Base-by-base conservation (phyloP, 2,888 invertebrate genomes). In the Tetranychus piercei region DNA sequence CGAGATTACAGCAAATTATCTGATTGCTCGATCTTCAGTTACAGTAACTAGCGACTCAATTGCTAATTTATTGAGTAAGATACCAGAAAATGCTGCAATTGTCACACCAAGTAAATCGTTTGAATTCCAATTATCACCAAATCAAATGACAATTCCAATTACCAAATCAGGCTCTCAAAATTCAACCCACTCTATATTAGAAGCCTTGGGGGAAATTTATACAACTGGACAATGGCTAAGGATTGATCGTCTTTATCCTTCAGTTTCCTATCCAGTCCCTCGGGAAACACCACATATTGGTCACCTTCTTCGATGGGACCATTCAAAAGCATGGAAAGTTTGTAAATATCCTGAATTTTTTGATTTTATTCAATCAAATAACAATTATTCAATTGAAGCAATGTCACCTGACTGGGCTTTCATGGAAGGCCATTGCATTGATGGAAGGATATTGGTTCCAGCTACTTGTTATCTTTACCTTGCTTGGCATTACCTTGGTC, bases 401-500 rank as follows among this genome's bases (percentile, higher is more conserved):
- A 44, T 71, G 43, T 43, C 43, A 6, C 73, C 73, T 18, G 43
- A 64, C 1, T 73, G 34, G n/a, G n/a, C 18, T 34, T 22, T 18
- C 84, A 82, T 94, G 77, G 84, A 87, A 74, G 92, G 91, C 0
- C 94, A 86, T 79, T 80, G 80, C 77, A 85, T 85, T 76, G 85
- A 85, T 80, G 85, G 85, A 1, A 81, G 84, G 72, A 82, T 84
- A 22, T 80, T 86, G 73, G 85, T 82, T 79, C 85, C 85, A 73
- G 85, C 85, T 69, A 85, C 85, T 66, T 83, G 83, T 66, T 82
- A 83, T 77, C 80, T 85, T 79, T 66, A 44, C 11, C 84, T 92
- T 23, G 91, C 89, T 3, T 93, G 93, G 93, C 89, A 88, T 81
- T 90, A 90, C 0, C 87, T 89, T 80, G 91, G 92, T 1, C 65